phyloP scores from a whole-genome alignment of 1,140 invertebrate species.

The Neodiprion lecontei region DNA sequence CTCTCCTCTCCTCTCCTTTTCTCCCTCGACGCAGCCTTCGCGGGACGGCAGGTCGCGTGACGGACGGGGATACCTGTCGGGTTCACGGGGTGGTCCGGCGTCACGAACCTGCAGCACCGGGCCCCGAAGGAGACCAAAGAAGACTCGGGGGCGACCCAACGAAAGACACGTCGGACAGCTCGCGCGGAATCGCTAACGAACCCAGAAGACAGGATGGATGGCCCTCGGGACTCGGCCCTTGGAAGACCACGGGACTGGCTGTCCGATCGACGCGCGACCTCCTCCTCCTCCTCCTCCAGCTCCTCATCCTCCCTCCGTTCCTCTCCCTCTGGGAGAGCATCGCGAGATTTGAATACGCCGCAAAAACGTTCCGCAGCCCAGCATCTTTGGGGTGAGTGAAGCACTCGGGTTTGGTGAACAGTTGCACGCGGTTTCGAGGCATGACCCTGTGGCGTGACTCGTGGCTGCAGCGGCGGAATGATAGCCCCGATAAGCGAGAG shows the following conservation, averaged over 20 bases:
- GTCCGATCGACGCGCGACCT: conserved; percentile 1
- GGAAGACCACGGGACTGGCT: neutral
- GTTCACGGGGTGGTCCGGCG: conserved; percentile 53
- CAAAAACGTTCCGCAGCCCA: too few relatives aligned
- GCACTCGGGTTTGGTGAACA: too few relatives aligned
- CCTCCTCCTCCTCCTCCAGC: neutral
- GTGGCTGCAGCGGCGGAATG: conserved; percentile 26
- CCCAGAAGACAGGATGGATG: conserved; percentile 55
- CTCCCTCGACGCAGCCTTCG: neutral
- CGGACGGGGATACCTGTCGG: conserved; percentile 52
- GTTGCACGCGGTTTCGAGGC: too few relatives aligned
- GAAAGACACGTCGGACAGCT: conserved; percentile 43
- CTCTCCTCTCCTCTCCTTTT: too few relatives aligned
- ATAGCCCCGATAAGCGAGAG: conserved; percentile 40
- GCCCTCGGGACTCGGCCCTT: conserved; percentile 22
- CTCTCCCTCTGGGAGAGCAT: too few relatives aligned
- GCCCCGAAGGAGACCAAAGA: conserved; percentile 23
- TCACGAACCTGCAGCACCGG: conserved; percentile 33
- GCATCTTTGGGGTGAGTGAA: too few relatives aligned
- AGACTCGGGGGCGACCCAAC: conserved; percentile 22
- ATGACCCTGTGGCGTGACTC: neutral
- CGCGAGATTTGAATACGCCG: too few relatives aligned
- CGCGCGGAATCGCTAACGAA: conserved; percentile 59
- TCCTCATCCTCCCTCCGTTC: neutral
- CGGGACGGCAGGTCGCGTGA: conserved; percentile 46